These are phyloP conservation scores for cat (Felis catus) DNA, from an alignment of 2,113 vertebrate species.

Conservation along the genomic window F.catus_Fca126_mat1.0 CM031411.1:25566001-25566500, in stretches of 20 bases:
- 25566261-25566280: conserved; percentile 18
- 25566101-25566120: background rate
- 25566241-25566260: background rate
- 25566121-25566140: conserved; percentile 30
- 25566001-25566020: conserved; percentile 11
- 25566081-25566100: conserved; percentile 9
- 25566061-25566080: background rate
- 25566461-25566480: background rate
- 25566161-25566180: background rate
- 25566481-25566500: background rate
- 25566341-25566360: background rate
- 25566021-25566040: background rate
- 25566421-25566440: background rate
- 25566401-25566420: background rate
- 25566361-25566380: background rate
- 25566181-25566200: background rate
- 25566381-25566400: background rate
- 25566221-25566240: background rate
- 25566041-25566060: background rate
- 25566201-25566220: background rate
- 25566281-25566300: background rate
- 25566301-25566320: background rate
- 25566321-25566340: background rate
- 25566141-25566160: conserved; percentile 7
- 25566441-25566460: background rate